Percentiles rank a stretch among this genome's conserved stretches.
Conservation (phyloP, 2,888 invertebrate species). For the Cabera pusaria region DNA sequence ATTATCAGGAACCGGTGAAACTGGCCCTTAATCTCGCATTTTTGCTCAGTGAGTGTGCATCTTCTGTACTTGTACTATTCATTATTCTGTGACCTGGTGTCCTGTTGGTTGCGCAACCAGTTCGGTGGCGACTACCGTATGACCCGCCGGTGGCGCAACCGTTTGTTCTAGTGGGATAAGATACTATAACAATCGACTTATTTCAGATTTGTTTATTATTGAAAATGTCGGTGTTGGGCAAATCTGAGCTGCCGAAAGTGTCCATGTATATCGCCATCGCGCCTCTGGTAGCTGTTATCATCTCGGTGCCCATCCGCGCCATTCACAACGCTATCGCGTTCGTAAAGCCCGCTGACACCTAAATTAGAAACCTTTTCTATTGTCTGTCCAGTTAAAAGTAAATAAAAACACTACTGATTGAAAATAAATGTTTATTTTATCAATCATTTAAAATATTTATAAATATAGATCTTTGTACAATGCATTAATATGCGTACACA, state of each 20-base stretch:
- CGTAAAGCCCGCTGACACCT: conserved; percentile 29
- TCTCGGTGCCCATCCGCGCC: conserved; percentile 58
- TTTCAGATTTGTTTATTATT: conserved; percentile 48
- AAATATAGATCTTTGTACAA: conserved; percentile 82
- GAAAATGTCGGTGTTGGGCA: conserved; percentile 40
- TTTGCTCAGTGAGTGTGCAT: no score
- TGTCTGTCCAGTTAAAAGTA: conserved; percentile 15
- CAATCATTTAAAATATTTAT: conserved; percentile 80
- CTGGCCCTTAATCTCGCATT: no score
- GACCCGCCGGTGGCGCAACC: no score
- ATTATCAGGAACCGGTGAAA: no score
- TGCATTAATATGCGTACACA: conserved; percentile 70
- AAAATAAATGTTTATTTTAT: conserved; percentile 81
- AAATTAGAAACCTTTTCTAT: no score
- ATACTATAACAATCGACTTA: no score
- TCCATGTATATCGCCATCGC: conserved; percentile 41
- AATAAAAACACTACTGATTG: conserved; percentile 56
- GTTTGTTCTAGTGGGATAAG: no score
- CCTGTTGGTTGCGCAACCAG: no score
- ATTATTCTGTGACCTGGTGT: no score
- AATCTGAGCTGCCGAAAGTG: conserved; percentile 48
- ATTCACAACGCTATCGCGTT: conserved; percentile 48
- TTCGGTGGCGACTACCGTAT: no score
- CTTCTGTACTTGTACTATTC: no score
- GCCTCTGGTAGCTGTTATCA: conserved; percentile 44